These are phyloP conservation scores for Vidua chalybeata DNA, from an alignment of 2,113 vertebrate genomes.

Conservation along the genomic window DNA sequence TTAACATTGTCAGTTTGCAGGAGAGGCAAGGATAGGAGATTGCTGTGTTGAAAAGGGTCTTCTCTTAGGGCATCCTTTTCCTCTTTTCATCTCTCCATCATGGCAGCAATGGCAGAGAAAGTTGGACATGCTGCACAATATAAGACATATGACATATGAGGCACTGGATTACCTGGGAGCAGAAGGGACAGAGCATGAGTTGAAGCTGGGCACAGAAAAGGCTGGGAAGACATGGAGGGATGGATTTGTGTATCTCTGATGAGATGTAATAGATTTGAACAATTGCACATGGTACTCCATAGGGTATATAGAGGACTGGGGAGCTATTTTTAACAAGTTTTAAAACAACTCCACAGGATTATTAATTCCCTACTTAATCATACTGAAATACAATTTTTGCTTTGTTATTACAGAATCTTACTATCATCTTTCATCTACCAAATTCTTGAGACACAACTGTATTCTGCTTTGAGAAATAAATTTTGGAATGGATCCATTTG, in stretches of 20 bases:
- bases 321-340: neutral
- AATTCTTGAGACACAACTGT: neutral
- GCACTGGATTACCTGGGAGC: neutral
- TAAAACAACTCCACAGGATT: neutral
- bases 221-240: neutral
- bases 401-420: neutral
- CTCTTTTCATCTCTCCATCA: neutral
- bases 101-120: neutral
- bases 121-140: neutral
- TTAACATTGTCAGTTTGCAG: neutral
- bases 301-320: neutral
- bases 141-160: fast-evolving
- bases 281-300: fast-evolving
- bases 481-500: neutral
- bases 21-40: neutral
- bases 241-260: neutral
- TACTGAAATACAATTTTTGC: neutral
- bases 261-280: neutral
- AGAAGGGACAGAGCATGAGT: neutral
- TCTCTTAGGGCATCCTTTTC: neutral
- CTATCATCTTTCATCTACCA: neutral
- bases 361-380: neutral
- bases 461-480: neutral
- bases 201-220: neutral
- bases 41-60: neutral